These are phyloP conservation scores for Drosophila demipolita DNA, from an alignment of 2,888 invertebrate genomes.

Conservation along the genomic window DNA sequence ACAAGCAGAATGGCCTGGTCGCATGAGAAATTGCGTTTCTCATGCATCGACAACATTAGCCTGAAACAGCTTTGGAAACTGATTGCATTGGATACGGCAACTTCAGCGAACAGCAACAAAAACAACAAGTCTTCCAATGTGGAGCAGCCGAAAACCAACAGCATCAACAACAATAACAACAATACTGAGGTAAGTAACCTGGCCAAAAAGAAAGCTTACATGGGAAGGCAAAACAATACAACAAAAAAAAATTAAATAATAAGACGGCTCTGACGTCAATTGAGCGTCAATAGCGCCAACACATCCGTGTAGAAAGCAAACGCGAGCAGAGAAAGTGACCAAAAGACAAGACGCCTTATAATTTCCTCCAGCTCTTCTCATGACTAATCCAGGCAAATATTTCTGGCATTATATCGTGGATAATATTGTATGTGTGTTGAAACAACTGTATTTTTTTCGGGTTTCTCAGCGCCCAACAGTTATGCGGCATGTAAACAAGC, in stretches of 20 bases:
- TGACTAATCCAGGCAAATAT: conserved; percentile 26
- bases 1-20: conserved; percentile 84
- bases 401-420: conserved; percentile 36
- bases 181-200: conserved; percentile 74
- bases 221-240: conserved; percentile 19
- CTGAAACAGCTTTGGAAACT: conserved; percentile 84
- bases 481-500: conserved; percentile 45
- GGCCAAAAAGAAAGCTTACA: conserved; percentile 55
- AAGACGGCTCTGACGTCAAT: conserved; percentile 67
- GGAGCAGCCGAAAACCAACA: conserved; percentile 53
- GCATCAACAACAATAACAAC: conserved; percentile 56
- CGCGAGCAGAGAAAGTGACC: conserved; percentile 67
- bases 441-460: conserved; percentile 58
- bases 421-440: conserved; percentile 51
- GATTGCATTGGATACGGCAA: conserved; percentile 83
- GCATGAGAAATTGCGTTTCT: conserved; percentile 84
- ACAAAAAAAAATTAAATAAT: conserved; percentile 11
- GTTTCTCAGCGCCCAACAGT: conserved; percentile 28
- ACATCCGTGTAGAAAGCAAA: conserved; percentile 77
- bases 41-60: conserved; percentile 84
- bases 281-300: conserved; percentile 33
- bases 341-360: conserved; percentile 26
- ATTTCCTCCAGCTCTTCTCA: conserved; percentile 4
- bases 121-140: conserved; percentile 48
- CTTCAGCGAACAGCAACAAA: conserved; percentile 37